These are phyloP conservation scores for Epinotia bilunana DNA, from an alignment of 2,888 invertebrate species.

Conservation along the genomic window DNA sequence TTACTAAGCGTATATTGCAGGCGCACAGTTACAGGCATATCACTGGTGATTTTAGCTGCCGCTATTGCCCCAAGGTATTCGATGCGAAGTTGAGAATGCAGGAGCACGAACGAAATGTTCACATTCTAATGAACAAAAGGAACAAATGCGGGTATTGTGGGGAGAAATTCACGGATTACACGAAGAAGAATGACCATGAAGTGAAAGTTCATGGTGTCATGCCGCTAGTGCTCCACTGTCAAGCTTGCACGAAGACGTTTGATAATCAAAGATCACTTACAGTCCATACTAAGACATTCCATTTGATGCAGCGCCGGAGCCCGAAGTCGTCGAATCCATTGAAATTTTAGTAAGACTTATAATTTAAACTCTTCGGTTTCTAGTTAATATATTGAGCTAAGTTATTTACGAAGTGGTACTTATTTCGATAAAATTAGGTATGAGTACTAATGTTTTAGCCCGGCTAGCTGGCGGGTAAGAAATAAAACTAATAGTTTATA, in stretches of 20 bases:
- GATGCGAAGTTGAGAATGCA: slow-evolving; percentile 59
- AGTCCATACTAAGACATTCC: slow-evolving; percentile 71
- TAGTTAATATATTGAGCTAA: not conserved
- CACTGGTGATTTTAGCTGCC: slow-evolving; percentile 60
- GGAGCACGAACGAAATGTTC: slow-evolving; percentile 61
- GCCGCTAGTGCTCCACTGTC: slow-evolving; percentile 70
- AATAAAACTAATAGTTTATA: too few relatives aligned
- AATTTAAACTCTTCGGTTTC: too few relatives aligned
- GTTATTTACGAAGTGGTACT: not conserved
- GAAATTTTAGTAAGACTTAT: slow-evolving; percentile 14
- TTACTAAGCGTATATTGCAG: slow-evolving; percentile 61
- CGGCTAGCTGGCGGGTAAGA: too few relatives aligned
- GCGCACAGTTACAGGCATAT: slow-evolving; percentile 66
- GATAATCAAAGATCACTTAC: slow-evolving; percentile 77
- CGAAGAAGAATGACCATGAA: slow-evolving; percentile 70
- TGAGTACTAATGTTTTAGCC: too few relatives aligned
- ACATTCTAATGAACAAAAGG: slow-evolving; percentile 56
- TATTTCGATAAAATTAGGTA: too few relatives aligned
- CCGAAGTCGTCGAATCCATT: slow-evolving; percentile 36
- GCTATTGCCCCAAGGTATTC: slow-evolving; percentile 59
- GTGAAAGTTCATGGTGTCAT: slow-evolving; percentile 68
- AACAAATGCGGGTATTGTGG: slow-evolving; percentile 67
- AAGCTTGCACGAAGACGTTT: slow-evolving; percentile 77
- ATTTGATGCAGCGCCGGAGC: slow-evolving; percentile 59
- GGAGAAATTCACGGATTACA: slow-evolving; percentile 70